Evolutionary conservation across 2,113 vertebrate species (phyloP), one percentile per base, ranked within the genome.

Genomic region (Haliaeetus leucogaster): DNA sequence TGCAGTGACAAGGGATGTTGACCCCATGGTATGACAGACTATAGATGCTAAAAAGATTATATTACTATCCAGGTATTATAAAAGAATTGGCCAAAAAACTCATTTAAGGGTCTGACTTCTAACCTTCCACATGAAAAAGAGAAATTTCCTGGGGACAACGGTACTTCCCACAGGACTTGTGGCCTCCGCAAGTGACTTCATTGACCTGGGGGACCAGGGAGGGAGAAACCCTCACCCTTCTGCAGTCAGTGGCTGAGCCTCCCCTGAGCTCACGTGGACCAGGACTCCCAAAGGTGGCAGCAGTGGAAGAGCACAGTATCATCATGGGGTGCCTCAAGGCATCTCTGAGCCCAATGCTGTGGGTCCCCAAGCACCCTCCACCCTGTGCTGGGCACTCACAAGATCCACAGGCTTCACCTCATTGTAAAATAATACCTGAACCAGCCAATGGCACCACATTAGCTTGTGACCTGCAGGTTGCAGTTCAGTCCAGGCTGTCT

Each of bases 131-230:
- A 13, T 29, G 36, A 53, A 65, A 85, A 93, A 76, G 7, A 71
- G 10, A 85, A 67, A 48, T 56, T 74, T 87, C 36, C 23, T 27
- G 40, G 10, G 15, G 6, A 4, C 4, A 58, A 17, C 5, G 36
- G 12, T 2, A 3, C 11, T 79, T 89, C 30, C 30, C 27, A 59
- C 13, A 32, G 18, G 25, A 65, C 19, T 43, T 61, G 7, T 30
- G 16, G 61, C 32, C 11, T 7, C 29, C 52, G 27, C 21, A 77
- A 43, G 45, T 34, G 25, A 58, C 20, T 71, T 91, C 40, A 19
- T 1, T 65, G 58, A 42, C 30, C 19, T 16, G 4, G 6, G 5
- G 21, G 6, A 55, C 4, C 2, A 0, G 26, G 29, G 26, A 87
- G 8, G 8, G 13, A 93, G 30, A 38, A 81, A 10, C 7, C 10